These are phyloP conservation scores for Eupithecia dodoneata DNA, from an alignment of 2,888 invertebrate species.

Conservation along the genomic window DNA sequence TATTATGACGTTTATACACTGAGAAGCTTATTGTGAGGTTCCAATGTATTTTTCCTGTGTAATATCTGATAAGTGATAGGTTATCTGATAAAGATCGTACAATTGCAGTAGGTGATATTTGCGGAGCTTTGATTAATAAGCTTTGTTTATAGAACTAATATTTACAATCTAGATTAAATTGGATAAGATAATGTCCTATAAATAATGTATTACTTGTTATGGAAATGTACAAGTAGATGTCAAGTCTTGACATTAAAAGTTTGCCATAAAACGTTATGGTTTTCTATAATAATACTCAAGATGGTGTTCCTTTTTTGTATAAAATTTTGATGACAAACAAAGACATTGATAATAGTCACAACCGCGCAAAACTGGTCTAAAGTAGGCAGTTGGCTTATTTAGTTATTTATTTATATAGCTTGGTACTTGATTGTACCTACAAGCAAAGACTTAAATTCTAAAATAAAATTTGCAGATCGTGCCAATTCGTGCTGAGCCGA, in stretches of 20 bases:
- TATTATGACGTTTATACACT: constrained; percentile 17
- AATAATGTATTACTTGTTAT: constrained; percentile 12
- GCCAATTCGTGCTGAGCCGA: constrained; percentile 90
- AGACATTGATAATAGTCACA: not conserved
- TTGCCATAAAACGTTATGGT: not conserved
- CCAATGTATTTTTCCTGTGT: constrained; percentile 44
- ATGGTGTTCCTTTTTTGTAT: not conserved
- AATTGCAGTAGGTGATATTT: constrained; percentile 37
- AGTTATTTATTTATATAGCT: too few species aligned
- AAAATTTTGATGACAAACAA: not conserved
- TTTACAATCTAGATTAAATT: constrained; percentile 30
- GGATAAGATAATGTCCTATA: constrained; percentile 15
- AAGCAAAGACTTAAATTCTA: not conserved
- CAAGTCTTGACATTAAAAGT: not conserved
- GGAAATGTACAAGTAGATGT: constrained; percentile 9
- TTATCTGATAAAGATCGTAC: constrained; percentile 8
- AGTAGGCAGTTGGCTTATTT: not conserved
- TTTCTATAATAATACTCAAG: not conserved
- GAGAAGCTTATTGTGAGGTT: constrained; percentile 20
- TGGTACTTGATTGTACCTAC: too few species aligned
- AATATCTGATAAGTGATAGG: constrained; percentile 44
- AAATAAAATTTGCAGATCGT: constrained; percentile 85
- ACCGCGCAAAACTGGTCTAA: not conserved
- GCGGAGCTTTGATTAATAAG: constrained; percentile 29
- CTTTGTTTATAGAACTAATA: constrained; percentile 25